Conservation (phyloP, 2,113 vertebrate genomes). For the Aegithalos caudatus region DNA sequence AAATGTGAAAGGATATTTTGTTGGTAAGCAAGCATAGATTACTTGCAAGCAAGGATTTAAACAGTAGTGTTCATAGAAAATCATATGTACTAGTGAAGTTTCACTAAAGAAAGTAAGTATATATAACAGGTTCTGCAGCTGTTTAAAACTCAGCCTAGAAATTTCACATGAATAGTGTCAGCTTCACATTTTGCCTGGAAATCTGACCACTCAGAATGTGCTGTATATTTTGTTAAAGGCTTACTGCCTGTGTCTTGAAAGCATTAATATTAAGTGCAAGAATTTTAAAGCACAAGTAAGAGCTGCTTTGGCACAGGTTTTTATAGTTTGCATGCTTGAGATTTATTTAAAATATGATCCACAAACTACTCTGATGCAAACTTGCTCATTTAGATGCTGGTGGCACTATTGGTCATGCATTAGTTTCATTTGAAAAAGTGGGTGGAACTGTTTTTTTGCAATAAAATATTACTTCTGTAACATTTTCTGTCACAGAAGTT, state of each 20-base stretch:
- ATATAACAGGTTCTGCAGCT: background rate
- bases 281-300: background rate
- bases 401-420: background rate
- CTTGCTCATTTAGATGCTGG: background rate
- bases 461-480: background rate
- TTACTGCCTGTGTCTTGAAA: conserved; percentile 1
- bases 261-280: background rate
- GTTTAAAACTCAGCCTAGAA: background rate
- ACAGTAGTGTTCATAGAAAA: background rate
- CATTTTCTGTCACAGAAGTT: background rate
- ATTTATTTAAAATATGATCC: conserved; percentile 14
- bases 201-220: background rate
- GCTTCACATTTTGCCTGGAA: conserved; percentile 11
- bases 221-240: background rate
- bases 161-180: background rate
- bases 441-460: background rate
- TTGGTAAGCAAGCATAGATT: background rate
- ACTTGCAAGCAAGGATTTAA: background rate
- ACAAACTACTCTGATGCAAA: background rate
- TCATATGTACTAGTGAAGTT: background rate
- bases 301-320: background rate
- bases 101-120: background rate
- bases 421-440: background rate
- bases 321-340: conserved; percentile 1
- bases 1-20: background rate